Evolutionary conservation across 2,797 vertebrate species (phyloP), one percentile per base, ranked within the genome.

Genomic region (Leontopithecus rosalia): DNA sequence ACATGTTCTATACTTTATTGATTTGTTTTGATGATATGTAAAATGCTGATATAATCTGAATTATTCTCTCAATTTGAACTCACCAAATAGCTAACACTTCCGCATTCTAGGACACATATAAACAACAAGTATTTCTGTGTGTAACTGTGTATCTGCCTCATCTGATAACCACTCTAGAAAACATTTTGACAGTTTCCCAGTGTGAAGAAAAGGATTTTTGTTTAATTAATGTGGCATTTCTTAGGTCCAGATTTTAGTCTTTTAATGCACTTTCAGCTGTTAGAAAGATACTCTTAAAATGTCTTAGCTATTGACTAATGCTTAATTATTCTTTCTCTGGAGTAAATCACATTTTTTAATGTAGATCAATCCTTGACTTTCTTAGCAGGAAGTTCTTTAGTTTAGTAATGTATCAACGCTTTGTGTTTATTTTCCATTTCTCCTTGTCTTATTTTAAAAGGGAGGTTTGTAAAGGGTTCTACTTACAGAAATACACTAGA

Each of bases 101-200:
- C 58, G 61, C 67, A 92, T 85, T 92, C 19, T 93, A 79, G 41
- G 52, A 75, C 33, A 2, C 24, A 82, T 43, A 77, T 39, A 61
- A 96, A 61, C 73, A 85, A 33, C 36, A 50, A 97, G 39, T 88
- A 87, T 80, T 95, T 91, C 57, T 91, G 0, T 77, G 15, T 91
- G 8, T 79, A 92, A 85, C 20, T 97, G 13, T 95, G 70, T 94
- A 91, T 97, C 30, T 95, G n/a, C 94, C 95, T 96, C 24, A 46
- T 92, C 88, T 91, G 87, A 82, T 85, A 94, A 39, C 36, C 73
- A 93, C 26, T 94, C 91, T 95, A 24, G 73, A 94, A 97, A 96
- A 97, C 77, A 96, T 97, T 97, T 97, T 97, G 94, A 97, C 97
- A 95, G 82, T 52, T 95, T 96, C 96, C 39, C 92, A 96, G 67